A percentile compares a stretch with the other conserved stretches of the same genome.
phyloP scores from a whole-genome alignment of 2,888 invertebrate species.

The Cosmopolites sordidus region DNA sequence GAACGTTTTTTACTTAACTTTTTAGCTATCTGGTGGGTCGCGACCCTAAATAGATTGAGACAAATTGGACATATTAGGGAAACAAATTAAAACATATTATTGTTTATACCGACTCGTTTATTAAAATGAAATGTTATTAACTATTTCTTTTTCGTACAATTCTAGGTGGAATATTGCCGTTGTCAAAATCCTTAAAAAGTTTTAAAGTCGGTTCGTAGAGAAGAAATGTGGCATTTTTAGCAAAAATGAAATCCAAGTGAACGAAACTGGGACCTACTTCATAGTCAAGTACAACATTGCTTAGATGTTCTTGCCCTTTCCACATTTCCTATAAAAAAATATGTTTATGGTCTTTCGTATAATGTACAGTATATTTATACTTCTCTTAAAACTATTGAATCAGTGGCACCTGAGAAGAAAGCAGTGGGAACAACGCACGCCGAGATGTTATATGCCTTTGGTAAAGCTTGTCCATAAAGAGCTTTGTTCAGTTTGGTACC shows the following conservation, averaged over 20 bases:
- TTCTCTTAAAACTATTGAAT: conserved; percentile 54
- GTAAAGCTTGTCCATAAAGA: conserved; percentile 39
- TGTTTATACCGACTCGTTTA: too few species aligned
- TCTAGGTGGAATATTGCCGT: conserved; percentile 4
- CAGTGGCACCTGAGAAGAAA: conserved; percentile 49
- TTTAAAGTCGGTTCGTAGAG: conserved; percentile 49
- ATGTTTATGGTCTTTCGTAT: neutral
- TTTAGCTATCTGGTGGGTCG: too few species aligned
- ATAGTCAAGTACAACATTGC: conserved; percentile 17
- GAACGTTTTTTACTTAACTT: too few species aligned
- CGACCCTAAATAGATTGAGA: too few species aligned
- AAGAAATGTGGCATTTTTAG: conserved; percentile 47
- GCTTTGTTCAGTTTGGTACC: conserved; percentile 42
- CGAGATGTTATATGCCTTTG: conserved; percentile 47
- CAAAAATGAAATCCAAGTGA: conserved; percentile 30
- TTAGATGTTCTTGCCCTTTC: neutral
- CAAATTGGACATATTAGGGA: too few species aligned
- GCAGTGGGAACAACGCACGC: conserved; percentile 46
- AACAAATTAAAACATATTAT: too few species aligned
- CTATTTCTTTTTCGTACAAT: neutral
- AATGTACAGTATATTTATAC: too few species aligned
- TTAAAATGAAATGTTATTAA: too few species aligned
- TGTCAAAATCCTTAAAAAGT: conserved; percentile 17
- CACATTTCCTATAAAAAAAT: neutral
- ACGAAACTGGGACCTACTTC: conserved; percentile 20